These are phyloP conservation scores for Monopterus albus DNA, from an alignment of 2,113 vertebrate genomes.

Conservation along the genomic window DNA sequence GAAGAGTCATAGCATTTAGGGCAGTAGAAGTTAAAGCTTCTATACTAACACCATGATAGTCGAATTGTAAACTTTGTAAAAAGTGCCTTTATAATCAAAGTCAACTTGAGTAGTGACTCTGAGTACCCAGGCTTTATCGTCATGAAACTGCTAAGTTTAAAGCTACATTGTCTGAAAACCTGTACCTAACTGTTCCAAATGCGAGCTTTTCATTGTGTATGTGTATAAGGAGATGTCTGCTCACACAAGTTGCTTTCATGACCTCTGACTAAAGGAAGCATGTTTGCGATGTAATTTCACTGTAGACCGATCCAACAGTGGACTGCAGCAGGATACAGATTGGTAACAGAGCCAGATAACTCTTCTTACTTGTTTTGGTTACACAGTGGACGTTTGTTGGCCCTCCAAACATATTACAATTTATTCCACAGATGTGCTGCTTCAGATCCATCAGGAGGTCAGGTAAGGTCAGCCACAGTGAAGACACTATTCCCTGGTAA, in stretches of 20 bases:
- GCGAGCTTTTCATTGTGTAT: background rate
- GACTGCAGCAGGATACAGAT: background rate
- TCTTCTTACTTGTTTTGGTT: too few relatives aligned
- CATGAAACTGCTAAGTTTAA: background rate
- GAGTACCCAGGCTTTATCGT: background rate
- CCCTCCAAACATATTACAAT: too few relatives aligned
- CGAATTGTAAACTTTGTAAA: too few relatives aligned
- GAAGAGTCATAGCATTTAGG: too few relatives aligned
- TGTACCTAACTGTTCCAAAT: background rate
- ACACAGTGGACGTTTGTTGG: too few relatives aligned
- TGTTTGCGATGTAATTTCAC: background rate
- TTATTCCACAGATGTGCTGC: background rate
- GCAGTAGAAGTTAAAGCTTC: background rate
- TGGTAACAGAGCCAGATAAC: too few relatives aligned
- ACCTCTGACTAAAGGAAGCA: background rate
- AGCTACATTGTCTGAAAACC: background rate
- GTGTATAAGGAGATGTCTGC: too few relatives aligned
- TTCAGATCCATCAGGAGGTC: background rate
- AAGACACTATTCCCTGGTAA: background rate
- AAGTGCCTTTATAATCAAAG: too few relatives aligned
- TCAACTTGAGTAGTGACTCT: too few relatives aligned
- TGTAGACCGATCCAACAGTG: background rate
- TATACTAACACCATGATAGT: background rate
- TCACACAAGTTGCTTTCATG: background rate
- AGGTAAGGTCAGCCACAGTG: conserved; percentile 1